Conservation (phyloP, 2,797 vertebrate genomes). For the Melanotaenia pygmaea region DNA sequence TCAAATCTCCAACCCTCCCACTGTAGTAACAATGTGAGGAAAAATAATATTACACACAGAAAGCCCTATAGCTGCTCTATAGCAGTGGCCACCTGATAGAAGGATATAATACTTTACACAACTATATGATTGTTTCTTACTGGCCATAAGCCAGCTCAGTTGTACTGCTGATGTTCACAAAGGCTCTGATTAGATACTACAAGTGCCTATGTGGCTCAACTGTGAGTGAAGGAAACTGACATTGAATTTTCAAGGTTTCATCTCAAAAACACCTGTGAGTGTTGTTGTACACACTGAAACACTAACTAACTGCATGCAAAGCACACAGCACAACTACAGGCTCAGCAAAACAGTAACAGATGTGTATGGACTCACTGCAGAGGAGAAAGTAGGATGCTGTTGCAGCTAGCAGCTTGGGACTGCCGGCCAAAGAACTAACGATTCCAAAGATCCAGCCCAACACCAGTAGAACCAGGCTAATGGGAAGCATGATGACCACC, state of each 20-base stretch:
- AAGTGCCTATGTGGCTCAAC: constrained; percentile 4
- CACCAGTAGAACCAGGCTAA: constrained; percentile 84
- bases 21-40: no score
- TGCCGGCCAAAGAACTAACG: constrained; percentile 82
- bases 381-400: constrained; percentile 81
- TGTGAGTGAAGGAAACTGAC: not conserved
- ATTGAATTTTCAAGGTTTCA: constrained; percentile 17
- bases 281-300: not conserved
- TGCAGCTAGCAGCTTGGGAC: constrained; percentile 74
- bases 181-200: constrained; percentile 6
- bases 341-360: not conserved
- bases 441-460: constrained; percentile 84
- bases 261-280: not conserved
- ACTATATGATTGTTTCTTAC: constrained; percentile 2
- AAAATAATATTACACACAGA: no score
- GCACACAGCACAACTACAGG: not conserved
- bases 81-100: no score
- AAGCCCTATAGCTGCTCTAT: no score
- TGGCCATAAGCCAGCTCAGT: not conserved
- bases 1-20: no score
- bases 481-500: constrained; percentile 82
- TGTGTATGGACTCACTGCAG: constrained; percentile 81
- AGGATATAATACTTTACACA: not conserved
- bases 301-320: not conserved
- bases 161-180: not conserved